Percentiles rank a stretch among this genome's conserved stretches.
These are phyloP conservation scores for Poecile montanus DNA, from an alignment of 2,797 vertebrate species.

Conservation along the genomic window DNA sequence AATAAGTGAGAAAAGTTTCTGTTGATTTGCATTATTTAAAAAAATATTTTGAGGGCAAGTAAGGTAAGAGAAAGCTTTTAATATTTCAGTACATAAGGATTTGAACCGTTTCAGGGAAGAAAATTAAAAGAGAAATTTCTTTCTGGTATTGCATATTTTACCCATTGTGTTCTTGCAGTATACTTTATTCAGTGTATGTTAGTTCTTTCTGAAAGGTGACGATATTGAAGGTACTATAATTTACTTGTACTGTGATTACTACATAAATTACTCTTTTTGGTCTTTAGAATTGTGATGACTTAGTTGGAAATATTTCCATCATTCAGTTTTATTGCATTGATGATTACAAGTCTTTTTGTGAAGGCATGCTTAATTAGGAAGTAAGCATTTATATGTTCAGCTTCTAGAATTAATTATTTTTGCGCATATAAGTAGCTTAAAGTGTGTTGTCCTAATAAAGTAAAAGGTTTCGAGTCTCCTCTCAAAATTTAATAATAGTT, in stretches of 20 bases:
- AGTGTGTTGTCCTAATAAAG: not conserved
- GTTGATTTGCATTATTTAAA: conserved; percentile 3
- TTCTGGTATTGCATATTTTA: not conserved
- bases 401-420: conserved; percentile 4
- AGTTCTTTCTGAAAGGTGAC: not conserved
- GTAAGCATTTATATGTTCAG: not conserved
- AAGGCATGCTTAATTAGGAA: conserved; percentile 11
- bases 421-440: not conserved
- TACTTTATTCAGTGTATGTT: not conserved
- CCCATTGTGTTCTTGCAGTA: not conserved
- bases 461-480: not conserved
- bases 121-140: not conserved
- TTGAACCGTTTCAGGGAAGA: not conserved
- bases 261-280: not conserved
- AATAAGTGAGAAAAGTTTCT: conserved; percentile 6
- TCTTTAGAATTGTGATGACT: not conserved
- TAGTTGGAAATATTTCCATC: not conserved
- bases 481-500: conserved; percentile 5
- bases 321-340: not conserved
- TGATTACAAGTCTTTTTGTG: conserved; percentile 4
- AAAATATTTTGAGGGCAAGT: conserved; percentile 1
- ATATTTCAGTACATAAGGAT: conserved; percentile 4
- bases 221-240: not conserved
- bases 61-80: not conserved
- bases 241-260: not conserved